phyloP scores from a whole-genome alignment of 1,140 invertebrate genomes.

The Drosophila sp. region DNA sequence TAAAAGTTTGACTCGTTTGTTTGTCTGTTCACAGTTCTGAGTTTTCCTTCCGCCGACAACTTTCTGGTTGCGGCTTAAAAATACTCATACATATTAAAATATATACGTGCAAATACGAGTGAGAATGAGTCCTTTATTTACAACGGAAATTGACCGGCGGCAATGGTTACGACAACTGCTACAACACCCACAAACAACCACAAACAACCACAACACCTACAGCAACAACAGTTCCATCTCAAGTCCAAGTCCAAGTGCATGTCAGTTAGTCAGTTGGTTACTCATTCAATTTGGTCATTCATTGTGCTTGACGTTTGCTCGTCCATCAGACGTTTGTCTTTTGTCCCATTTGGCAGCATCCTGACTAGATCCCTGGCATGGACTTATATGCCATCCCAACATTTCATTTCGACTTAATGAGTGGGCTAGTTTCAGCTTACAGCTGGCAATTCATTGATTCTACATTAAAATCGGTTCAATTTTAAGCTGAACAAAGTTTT shows the following conservation, averaged over 20 bases:
- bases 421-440: not conserved
- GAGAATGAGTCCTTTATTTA: constrained; percentile 24
- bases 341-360: constrained; percentile 64
- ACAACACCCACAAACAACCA: constrained; percentile 8
- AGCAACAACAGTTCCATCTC: not conserved
- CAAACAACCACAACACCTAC: not conserved
- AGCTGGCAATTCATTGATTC: not conserved
- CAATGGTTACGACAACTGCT: constrained; percentile 37
- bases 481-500: too few species aligned
- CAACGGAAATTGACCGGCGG: constrained; percentile 75
- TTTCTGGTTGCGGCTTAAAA: constrained; percentile 49
- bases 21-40: not conserved
- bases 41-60: constrained; percentile 11
- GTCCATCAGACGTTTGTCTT: constrained; percentile 42
- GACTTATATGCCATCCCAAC: constrained; percentile 12
- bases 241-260: constrained; percentile 10
- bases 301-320: constrained; percentile 36
- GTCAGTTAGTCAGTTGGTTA: constrained; percentile 56
- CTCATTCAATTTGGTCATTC: constrained; percentile 36
- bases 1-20: constrained; percentile 54
- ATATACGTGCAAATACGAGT: not conserved
- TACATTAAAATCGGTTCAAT: too few species aligned
- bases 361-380: not conserved
- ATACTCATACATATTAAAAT: constrained; percentile 55
- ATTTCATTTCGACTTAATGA: not conserved